Base-by-base conservation (phyloP, 2,797 vertebrate species). In the Peromyscus eremicus region DNA sequence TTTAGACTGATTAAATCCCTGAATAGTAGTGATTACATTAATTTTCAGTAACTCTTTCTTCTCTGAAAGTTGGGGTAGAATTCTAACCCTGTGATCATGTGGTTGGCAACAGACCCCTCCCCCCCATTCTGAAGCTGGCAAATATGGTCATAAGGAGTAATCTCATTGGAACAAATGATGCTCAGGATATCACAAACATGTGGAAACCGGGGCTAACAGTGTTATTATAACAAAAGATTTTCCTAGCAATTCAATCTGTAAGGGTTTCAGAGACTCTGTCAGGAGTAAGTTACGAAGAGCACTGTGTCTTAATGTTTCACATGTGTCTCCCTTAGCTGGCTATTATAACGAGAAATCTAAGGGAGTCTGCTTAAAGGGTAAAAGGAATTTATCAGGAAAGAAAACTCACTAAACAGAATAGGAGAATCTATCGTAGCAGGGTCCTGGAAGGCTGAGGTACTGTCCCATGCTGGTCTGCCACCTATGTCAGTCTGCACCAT, bases 251-350 rank as follows among this genome's bases (percentile, higher is more conserved):
- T 7, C 23, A 62, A 19, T 68, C 40, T 70, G 7, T 52, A 46
- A 32, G 55, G 13, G 23, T 43, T 64, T 64, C 43, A 73, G 43
- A 60, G 62, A 37, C n/a, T 76, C 37, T 37, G 1, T 52, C 37
- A 76, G 55, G 82, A 87, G 55, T 14, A 13, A 25, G 84, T 34
- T 37, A 57, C 46, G 62, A 27, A 64, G 32, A 64, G 2, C 2
- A 40, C 29, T 14, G 46, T 66, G 19, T 64, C 23, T 87, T 68
- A 57, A n/a, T 27, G 43, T 82, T 82, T 77, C 27, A 25, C 23
- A 55, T 9, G 32, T 8, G 0, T 70, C 21, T 80, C 8, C 23
- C n/a, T 60, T 64, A 84, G 21, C 52, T 11, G 6, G 3, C 34
- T 52, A 13, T 52, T 52, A 13, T 14, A 52, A 52, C 2, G 52